Percentiles rank a stretch among this genome's conserved stretches.
Conservation (phyloP, 1,140 invertebrate species). For the Formica selysi region DNA sequence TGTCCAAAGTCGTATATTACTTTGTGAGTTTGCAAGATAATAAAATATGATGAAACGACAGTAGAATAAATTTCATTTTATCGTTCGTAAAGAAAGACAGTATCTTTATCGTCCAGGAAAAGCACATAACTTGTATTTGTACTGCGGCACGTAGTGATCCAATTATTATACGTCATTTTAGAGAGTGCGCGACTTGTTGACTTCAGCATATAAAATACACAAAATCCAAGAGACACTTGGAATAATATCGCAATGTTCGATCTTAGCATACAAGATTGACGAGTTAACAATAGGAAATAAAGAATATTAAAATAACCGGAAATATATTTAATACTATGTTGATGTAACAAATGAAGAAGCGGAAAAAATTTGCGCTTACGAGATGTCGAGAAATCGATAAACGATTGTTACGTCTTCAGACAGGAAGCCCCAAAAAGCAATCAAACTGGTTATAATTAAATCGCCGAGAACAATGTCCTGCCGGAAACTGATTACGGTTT, state of each 20-base stretch:
- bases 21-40: background rate
- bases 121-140: background rate
- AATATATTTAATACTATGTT: background rate
- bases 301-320: slow-evolving; percentile 3
- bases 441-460: slow-evolving; percentile 35
- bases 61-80: slow-evolving; percentile 26
- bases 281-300: background rate
- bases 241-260: background rate
- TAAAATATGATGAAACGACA: background rate
- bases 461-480: background rate
- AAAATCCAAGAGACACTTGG: background rate
- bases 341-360: background rate
- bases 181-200: background rate
- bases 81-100: slow-evolving; percentile 5
- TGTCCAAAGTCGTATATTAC: background rate
- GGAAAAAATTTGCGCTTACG: background rate
- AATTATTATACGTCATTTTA: background rate
- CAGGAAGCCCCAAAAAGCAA: slow-evolving; percentile 31
- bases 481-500: slow-evolving; percentile 33
- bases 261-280: background rate
- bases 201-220: background rate
- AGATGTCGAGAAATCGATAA: slow-evolving; percentile 22
- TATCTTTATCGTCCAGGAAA: background rate
- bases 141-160: background rate
- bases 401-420: background rate